These are phyloP conservation scores for Tympanoctomys barrerae DNA, from an alignment of 2,797 vertebrate species.

Conservation along the genomic window DNA sequence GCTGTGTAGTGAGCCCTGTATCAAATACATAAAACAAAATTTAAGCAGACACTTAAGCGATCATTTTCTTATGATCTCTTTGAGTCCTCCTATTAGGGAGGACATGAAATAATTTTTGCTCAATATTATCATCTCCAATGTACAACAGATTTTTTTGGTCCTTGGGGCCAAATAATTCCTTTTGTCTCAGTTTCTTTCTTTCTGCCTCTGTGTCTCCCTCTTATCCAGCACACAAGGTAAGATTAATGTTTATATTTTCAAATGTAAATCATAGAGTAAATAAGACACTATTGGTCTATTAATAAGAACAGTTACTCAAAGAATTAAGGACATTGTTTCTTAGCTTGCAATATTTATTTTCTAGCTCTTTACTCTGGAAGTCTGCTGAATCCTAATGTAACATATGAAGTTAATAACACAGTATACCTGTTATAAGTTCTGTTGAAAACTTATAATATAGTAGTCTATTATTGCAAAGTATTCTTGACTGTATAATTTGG, in stretches of 20 bases:
- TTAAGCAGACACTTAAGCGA: background rate
- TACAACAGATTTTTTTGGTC: background rate
- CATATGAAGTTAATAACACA: background rate
- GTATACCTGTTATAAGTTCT: background rate
- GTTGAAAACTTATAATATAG: background rate
- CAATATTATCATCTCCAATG: background rate
- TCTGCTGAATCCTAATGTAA: background rate
- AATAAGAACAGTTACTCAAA: background rate
- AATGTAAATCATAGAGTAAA: background rate
- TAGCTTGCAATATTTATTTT: background rate
- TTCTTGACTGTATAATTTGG: background rate
- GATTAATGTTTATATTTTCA: slow-evolving; percentile 1
- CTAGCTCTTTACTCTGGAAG: background rate
- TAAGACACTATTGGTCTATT: background rate
- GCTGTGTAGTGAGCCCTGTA: too few species aligned
- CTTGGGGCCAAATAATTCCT: background rate
- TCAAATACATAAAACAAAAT: background rate
- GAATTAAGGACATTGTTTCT: background rate
- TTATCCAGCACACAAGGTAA: background rate
- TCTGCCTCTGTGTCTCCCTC: too few species aligned
- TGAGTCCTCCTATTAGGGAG: background rate
- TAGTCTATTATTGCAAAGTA: background rate
- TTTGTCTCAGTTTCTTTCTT: background rate
- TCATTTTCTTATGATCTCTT: background rate
- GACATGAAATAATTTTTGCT: background rate